Evolutionary conservation across 2,888 invertebrate genomes (phyloP), one percentile per base, ranked within the genome.

Genomic region (Polymixis flavicincta): DNA sequence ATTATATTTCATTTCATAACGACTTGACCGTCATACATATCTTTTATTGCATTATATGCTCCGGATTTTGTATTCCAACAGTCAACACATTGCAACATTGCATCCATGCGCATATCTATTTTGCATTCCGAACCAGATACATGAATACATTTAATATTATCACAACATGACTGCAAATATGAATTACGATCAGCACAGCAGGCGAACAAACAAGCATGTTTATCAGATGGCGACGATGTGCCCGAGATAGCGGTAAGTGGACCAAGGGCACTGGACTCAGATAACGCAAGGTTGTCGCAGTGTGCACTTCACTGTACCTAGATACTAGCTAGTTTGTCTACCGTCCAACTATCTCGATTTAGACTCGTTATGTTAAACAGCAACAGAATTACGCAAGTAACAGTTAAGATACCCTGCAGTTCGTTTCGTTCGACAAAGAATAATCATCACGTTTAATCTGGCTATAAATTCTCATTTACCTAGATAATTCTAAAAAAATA

Each of bases 221-320:
- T 95, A 96, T 96, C 95, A 93, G 94, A 95, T 95, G 93, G 90
- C 90, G 90, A 89, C 90, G 92, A 91, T 93, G 91, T 92, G 92
- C 91, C 92, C 90, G 92, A 93, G 95, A 95, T 95, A 95, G 92
- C 70, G 77, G 89, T 92, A 96, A 94, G 94, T 96, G 93, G 96
- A 94, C 94, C 96, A 96, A 96, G 96, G 96, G 95, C 95, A 92
- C 87, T 89, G 87, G 88, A 88, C 90, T 86, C 90, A 90, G 95
- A 95, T 95, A 95, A 95, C 94, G 87, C 94, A 95, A 95, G 95
- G 94, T 91, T 93, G 90, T 87, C 90, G 89, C 89, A 87, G 85
- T 84, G 83, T 85, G 85, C 88, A 84, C 81, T 87, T 77, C 80
- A 77, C 80, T 75, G 66, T 67, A 37, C 66, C 59, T 54, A 67